Conservation (phyloP, 1,140 invertebrate genomes). For the Drosophila quadrilineata region DNA sequence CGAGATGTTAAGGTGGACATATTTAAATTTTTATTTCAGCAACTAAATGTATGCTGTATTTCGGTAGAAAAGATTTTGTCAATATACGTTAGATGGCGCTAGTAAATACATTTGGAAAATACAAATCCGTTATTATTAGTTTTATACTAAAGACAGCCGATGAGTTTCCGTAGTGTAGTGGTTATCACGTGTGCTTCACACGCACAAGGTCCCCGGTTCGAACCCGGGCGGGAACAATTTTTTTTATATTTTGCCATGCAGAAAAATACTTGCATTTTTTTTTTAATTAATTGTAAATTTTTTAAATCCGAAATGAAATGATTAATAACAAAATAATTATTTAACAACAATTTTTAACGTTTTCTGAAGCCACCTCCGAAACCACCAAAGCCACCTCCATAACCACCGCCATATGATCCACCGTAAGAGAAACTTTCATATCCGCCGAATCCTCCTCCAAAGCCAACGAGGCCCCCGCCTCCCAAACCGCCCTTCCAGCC, state of each 20-base stretch:
- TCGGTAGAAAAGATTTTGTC: too few species aligned
- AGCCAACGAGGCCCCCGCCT: constrained; percentile 23
- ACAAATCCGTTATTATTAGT: background rate
- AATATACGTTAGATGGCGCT: constrained; percentile 13
- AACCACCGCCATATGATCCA: constrained; percentile 3
- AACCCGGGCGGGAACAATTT: constrained; percentile 84
- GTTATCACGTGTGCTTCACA: constrained; percentile 84
- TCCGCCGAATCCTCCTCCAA: constrained; percentile 20
- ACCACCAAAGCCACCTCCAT: constrained; percentile 33
- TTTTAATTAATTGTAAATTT: background rate
- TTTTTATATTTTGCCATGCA: background rate
- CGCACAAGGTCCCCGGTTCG: constrained; percentile 85
- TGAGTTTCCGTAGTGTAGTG: constrained; percentile 82
- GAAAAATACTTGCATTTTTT: background rate
- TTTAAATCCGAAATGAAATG: background rate
- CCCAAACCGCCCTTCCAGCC: constrained; percentile 54
- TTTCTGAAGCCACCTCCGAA: constrained; percentile 15
- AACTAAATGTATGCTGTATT: too few species aligned
- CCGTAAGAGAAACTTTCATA: too few species aligned
- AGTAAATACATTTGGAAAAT: too few species aligned
- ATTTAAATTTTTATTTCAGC: too few species aligned
- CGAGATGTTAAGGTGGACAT: too few species aligned
- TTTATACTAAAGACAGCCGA: fast-evolving
- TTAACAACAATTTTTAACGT: constrained; percentile 1
- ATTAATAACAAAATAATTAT: background rate